Evolutionary conservation across 2,888 invertebrate genomes (phyloP).

Genomic region (Piscicola geometra): DNA sequence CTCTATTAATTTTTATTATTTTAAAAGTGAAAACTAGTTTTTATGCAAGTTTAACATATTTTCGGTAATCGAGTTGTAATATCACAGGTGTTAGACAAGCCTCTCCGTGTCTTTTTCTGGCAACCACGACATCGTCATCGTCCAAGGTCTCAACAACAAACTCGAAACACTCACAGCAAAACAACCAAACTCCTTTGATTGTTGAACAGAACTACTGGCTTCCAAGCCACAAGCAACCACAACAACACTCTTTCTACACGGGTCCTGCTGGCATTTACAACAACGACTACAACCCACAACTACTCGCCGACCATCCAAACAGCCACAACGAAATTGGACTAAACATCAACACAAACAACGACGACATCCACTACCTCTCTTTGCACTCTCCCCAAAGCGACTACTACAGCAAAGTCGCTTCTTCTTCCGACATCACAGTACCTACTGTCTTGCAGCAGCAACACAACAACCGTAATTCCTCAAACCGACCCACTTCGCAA

Average conservation of each 20-base stretch:
- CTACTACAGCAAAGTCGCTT: conserved; percentile 33
- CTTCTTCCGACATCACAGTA: conserved; percentile 25
- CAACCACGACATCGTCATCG: conserved; percentile 9
- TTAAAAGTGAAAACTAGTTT: not conserved
- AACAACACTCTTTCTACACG: not conserved
- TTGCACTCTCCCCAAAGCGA: conserved; percentile 22
- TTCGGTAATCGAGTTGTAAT: no score
- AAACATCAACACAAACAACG: conserved; percentile 20
- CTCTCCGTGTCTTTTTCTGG: not conserved
- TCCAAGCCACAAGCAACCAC: conserved; percentile 14
- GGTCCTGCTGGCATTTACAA: conserved; percentile 8
- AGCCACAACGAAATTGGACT: no score
- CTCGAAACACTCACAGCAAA: not conserved
- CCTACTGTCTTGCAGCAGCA: not conserved
- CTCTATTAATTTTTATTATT: not conserved
- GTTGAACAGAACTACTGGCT: conserved; percentile 31
- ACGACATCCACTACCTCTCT: not conserved
- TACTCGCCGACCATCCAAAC: not conserved
- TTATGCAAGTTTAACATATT: no score
- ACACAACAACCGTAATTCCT: not conserved
- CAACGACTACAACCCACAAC: not conserved
- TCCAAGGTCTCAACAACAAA: not conserved
- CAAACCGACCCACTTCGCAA: not conserved
- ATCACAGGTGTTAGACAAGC: not conserved
- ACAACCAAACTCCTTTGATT: conserved; percentile 1